phyloP scores from a whole-genome alignment of 2,888 invertebrate species.

The Pycnomerus fuliginosus region DNA sequence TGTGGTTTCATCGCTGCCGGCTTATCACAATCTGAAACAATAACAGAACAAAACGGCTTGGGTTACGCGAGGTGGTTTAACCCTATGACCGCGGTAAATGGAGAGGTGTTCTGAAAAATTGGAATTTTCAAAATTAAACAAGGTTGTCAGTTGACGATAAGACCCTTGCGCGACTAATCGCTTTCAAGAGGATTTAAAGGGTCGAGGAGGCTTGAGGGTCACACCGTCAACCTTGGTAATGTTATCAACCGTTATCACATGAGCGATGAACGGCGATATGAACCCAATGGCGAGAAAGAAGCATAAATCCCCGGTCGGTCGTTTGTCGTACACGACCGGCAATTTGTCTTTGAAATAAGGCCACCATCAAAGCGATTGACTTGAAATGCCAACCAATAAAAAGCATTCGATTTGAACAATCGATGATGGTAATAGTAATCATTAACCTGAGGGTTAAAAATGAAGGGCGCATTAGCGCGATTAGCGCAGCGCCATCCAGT shows the following conservation, averaged over 20 bases:
- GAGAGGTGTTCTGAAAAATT: too few relatives aligned
- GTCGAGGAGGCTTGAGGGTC: too few relatives aligned
- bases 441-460: too few relatives aligned
- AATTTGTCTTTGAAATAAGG: slow-evolving; percentile 29
- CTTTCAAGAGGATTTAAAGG: too few relatives aligned
- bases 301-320: slow-evolving; percentile 31
- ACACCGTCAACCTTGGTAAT: too few relatives aligned
- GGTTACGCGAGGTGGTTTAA: slow-evolving; percentile 18
- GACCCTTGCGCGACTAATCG: too few relatives aligned
- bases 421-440: too few relatives aligned
- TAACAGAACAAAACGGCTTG: slow-evolving; percentile 30
- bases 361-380: slow-evolving; percentile 20
- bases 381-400: too few relatives aligned
- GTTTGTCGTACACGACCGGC: slow-evolving; percentile 28
- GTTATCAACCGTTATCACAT: slow-evolving; percentile 28
- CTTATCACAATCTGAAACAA: slow-evolving; percentile 26
- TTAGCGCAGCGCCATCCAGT: slow-evolving; percentile 15
- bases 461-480: slow-evolving; percentile 18
- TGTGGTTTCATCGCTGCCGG: slow-evolving; percentile 26
- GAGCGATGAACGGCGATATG: slow-evolving; percentile 31
- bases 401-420: too few relatives aligned
- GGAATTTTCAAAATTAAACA: too few relatives aligned
- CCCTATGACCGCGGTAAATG: too few relatives aligned
- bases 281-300: slow-evolving; percentile 27
- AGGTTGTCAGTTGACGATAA: too few relatives aligned